Evolutionary conservation across 2,888 invertebrate species (phyloP).

Genomic region (Drosophila macrospina): DNA sequence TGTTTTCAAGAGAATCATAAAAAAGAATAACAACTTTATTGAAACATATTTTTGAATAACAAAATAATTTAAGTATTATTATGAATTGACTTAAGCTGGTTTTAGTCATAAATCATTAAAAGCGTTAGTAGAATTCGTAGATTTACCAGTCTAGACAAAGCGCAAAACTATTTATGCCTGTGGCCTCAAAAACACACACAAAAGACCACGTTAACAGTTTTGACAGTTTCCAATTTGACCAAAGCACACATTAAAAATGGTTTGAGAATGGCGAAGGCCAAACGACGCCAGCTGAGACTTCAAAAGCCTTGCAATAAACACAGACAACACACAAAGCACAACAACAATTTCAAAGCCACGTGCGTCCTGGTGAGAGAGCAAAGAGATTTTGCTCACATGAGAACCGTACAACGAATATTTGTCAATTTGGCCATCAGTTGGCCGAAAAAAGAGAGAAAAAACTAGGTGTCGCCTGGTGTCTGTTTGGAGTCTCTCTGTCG

Average conservation of each 20-base stretch:
- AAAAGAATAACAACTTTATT: not conserved
- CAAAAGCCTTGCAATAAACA: slow-evolving; percentile 30
- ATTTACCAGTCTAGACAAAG: slow-evolving; percentile 20
- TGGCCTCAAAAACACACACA: slow-evolving; percentile 27
- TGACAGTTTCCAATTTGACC: slow-evolving; percentile 76
- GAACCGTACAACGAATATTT: slow-evolving; percentile 60
- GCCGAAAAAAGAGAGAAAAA: slow-evolving; percentile 16
- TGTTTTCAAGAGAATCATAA: not conserved
- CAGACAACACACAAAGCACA: slow-evolving; percentile 7
- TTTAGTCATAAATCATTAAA: not conserved
- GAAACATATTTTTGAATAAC: not conserved
- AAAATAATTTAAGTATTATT: slow-evolving; percentile 1
- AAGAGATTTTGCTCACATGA: slow-evolving; percentile 21
- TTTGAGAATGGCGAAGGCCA: slow-evolving; percentile 46
- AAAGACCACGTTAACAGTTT: slow-evolving; percentile 68
- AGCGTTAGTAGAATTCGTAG: not conserved
- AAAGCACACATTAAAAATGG: slow-evolving; percentile 71
- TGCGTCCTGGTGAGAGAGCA: not conserved
- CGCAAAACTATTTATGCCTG: slow-evolving; percentile 54
- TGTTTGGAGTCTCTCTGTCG: slow-evolving; percentile 6
- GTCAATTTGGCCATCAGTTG: slow-evolving; percentile 60
- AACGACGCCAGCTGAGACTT: slow-evolving; percentile 67
- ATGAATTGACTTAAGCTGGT: not conserved
- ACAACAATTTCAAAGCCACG: slow-evolving; percentile 31
- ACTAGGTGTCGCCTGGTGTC: slow-evolving; percentile 1